Evolutionary conservation across 2,888 invertebrate genomes (phyloP), one percentile per base, ranked within the genome.

Genomic region (Atherix ibis): DNA sequence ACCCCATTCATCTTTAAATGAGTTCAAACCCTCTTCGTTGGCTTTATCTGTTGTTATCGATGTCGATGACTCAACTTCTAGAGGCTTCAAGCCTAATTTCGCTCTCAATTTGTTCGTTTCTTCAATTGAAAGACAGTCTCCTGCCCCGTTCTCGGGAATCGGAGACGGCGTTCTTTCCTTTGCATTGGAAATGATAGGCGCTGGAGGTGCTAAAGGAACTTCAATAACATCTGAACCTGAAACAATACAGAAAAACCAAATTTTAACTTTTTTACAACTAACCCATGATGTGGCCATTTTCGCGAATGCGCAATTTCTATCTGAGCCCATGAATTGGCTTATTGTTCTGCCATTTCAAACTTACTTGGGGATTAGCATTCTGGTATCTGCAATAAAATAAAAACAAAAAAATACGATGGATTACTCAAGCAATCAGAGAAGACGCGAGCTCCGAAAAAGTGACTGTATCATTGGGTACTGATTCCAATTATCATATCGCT

Each of bases 1-100:
- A 33, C 85, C 84, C 58, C 60, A 62, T 39, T 79, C 77, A 56
- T 91, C 76, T 52, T 77, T 73, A 41, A 76, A 68, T 44, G 75
- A 65, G 38, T 71, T 65, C 38, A 89, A 56, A 53, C 76, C 77
- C 57, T 83, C 70, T 39, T 68, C 68, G 37, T 64, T 66, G 44
- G 67, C 57, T 45, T 67, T 67, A 42, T 63, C 66, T 4, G 16
- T 13, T 12, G 28, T 18, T 12, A 25, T 66, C 4, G 18, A n/a
- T 14, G 28, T 16, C n/a, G 27, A 25, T 3, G 50, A 42, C 10
- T 68, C 65, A 1, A 80, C 63, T 48, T 91, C 82, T 4, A 97
- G 64, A 0, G 95, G 97, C 53, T 91, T 92, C 22, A 97, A 65
- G 1, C 97, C 97, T 16, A 98, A 69, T 56, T 92, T 91, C 2